Evolutionary conservation across 2,888 invertebrate genomes (phyloP), one percentile per base, ranked within the genome.

Genomic region (Eristalinus aeneus): DNA sequence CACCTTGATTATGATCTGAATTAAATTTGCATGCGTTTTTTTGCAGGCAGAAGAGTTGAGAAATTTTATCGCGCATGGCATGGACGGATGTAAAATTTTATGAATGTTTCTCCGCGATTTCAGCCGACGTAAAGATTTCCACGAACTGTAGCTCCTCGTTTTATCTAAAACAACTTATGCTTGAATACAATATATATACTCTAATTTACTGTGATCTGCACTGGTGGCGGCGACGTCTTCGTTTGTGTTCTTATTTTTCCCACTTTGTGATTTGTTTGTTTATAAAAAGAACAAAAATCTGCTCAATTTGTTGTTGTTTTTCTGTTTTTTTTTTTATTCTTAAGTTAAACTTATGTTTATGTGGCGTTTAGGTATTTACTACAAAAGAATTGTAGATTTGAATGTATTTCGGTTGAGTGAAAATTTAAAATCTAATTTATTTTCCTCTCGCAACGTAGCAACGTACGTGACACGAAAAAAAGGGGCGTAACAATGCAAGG

Each of bases 41-140:
- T 90, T 91, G 92, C 91, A 92, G 91, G 91, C 92, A 92, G 91
- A 92, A 92, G 90, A 92, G 89, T 91, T 92, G 92, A 89, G 91
- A 91, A 90, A 92, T 91, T 92, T 93, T 93, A 92, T 93, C 92
- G 92, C 92, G 92, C 92, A 93, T 93, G 92, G 92, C 92, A 93
- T 93, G 92, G 91, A 92, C 92, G 91, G 90, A 90, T 91, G 89
- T 90, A 89, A 89, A 90, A 90, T 90, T 89, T 90, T 90, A 90
- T 89, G 90, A 90, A 90, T 91, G 90, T 90, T 91, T 91, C 90
- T 90, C 90, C 90, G 91, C 90, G 90, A 86, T 86, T 82, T 68
- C 88, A 88, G 87, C 88, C 89, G 88, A 77, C 89, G 89, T 76
- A 90, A 88, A 88, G 89, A 89, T 90, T 89, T 89, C 89, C 89